Conservation (phyloP, 2,797 vertebrate genomes). For the Hydrolagus colliei region DNA sequence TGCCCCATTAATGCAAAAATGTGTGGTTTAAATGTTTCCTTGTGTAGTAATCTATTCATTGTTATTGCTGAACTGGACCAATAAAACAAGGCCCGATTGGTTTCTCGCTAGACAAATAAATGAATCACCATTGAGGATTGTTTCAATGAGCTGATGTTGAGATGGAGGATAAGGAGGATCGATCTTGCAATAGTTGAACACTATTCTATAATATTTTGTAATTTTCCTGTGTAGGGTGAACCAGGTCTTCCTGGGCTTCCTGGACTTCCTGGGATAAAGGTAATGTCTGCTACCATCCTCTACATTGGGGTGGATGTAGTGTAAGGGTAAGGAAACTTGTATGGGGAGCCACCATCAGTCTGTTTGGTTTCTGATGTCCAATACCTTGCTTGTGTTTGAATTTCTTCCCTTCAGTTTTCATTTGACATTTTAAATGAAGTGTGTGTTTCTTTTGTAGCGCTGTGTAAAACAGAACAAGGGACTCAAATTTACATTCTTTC, state of each 20-base stretch:
- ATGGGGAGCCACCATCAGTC: background rate
- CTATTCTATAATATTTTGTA: conserved; percentile 75
- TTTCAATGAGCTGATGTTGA: background rate
- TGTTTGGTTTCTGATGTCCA: background rate
- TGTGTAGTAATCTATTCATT: background rate
- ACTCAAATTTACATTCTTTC: too few species aligned
- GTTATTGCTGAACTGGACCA: background rate
- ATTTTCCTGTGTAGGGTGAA: conserved; percentile 97
- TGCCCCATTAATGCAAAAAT: background rate
- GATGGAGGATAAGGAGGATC: background rate
- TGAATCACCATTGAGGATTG: background rate
- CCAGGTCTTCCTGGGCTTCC: conserved; percentile 99
- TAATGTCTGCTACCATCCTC: conserved; percentile 53
- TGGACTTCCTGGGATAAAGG: conserved; percentile 99
- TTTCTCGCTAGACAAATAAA: background rate
- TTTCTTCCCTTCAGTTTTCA: background rate
- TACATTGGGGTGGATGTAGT: conserved; percentile 9
- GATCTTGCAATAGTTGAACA: conserved; percentile 37
- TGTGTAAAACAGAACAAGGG: background rate
- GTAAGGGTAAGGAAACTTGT: background rate
- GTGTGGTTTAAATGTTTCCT: background rate
- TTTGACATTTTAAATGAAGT: background rate
- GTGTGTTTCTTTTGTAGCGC: background rate
- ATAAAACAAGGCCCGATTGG: background rate
- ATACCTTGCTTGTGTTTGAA: conserved; percentile 6